These are phyloP conservation scores for Volucella bombylans DNA, from an alignment of 2,888 invertebrate species.

Conservation along the genomic window DNA sequence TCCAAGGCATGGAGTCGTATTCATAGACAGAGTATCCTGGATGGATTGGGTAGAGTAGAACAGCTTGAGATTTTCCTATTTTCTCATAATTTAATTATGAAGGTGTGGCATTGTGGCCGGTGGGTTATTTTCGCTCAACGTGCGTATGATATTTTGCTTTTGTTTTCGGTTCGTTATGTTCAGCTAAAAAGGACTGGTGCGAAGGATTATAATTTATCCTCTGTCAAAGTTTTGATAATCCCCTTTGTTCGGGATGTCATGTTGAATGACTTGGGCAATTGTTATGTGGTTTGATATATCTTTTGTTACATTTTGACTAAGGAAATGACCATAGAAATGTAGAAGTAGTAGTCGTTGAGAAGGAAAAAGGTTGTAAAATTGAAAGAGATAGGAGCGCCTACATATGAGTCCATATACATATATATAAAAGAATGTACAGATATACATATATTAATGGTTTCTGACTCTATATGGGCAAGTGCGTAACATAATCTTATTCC, in stretches of 20 bases:
- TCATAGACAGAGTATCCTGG: too few species aligned
- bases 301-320: slow-evolving; percentile 2
- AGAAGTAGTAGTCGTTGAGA: too few species aligned
- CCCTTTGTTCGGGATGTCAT: slow-evolving; percentile 61
- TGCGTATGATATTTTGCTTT: slow-evolving; percentile 25
- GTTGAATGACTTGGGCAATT: slow-evolving; percentile 59
- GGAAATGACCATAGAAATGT: too few species aligned
- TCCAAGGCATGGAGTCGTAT: neutral
- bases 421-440: too few species aligned
- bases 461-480: too few species aligned
- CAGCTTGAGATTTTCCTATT: slow-evolving; percentile 72
- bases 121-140: slow-evolving; percentile 27
- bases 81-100: slow-evolving; percentile 74
- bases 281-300: slow-evolving; percentile 34
- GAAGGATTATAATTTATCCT: slow-evolving; percentile 68
- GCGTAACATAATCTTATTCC: too few species aligned
- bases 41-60: slow-evolving; percentile 28
- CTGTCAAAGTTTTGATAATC: slow-evolving; percentile 69
- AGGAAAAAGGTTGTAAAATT: neutral
- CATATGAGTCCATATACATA: too few species aligned
- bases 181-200: slow-evolving; percentile 6
- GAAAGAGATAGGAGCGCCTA: too few species aligned
- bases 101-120: slow-evolving; percentile 66
- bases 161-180: slow-evolving; percentile 31
- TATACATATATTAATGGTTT: too few species aligned